Evolutionary conservation across 1,140 invertebrate genomes (phyloP).

Genomic region (Aphelenchoides besseyi): DNA sequence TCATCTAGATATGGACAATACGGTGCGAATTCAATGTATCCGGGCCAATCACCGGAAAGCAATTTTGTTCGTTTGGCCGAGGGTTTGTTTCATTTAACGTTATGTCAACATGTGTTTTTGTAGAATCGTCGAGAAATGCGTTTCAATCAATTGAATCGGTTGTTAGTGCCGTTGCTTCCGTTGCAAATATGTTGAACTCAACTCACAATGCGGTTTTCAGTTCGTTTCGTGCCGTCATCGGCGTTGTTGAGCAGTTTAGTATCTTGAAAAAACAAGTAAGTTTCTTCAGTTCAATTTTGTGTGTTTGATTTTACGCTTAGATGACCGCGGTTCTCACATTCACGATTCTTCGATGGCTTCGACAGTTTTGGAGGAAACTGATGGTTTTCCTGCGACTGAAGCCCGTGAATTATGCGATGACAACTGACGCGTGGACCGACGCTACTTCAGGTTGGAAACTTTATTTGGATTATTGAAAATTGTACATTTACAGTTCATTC

Average conservation of each 20-base stretch:
- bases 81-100: constrained; percentile 66
- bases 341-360: constrained; percentile 39
- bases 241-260: constrained; percentile 88
- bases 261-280: constrained; percentile 75
- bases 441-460: constrained; percentile 32
- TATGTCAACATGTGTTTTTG: constrained; percentile 79
- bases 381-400: constrained; percentile 47
- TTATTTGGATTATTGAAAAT: too few species aligned
- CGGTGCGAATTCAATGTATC: not conserved
- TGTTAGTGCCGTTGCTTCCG: constrained; percentile 81
- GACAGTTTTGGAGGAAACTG: constrained; percentile 46
- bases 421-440: constrained; percentile 44
- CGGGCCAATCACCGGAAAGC: constrained; percentile 50
- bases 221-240: constrained; percentile 87
- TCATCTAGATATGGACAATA: constrained; percentile 3
- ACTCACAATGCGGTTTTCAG: constrained; percentile 89
- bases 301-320: constrained; percentile 72
- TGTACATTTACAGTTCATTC: too few species aligned
- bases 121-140: constrained; percentile 82
- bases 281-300: constrained; percentile 77
- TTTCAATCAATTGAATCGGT: constrained; percentile 91
- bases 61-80: constrained; percentile 65
- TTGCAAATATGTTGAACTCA: constrained; percentile 92
- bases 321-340: constrained; percentile 39
- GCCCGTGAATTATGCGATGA: constrained; percentile 52